Conservation (phyloP, 2,113 vertebrate genomes). For the Orthonyx spaldingii region DNA sequence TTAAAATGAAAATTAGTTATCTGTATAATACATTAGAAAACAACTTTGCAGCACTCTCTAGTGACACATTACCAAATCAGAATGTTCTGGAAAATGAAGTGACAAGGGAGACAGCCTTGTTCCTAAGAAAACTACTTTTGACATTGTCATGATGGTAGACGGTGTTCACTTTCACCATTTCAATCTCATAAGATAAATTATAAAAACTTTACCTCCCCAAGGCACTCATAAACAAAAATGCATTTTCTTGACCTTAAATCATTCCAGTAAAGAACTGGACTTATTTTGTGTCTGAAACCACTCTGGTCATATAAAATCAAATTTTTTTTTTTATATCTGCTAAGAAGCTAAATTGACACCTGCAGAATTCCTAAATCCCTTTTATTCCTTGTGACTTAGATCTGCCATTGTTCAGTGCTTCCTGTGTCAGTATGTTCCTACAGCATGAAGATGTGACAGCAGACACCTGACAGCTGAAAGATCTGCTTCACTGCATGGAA, state of each 20-base stretch:
- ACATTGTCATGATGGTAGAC: neutral
- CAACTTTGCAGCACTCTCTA: constrained; percentile 11
- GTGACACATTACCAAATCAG: neutral
- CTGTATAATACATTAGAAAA: neutral
- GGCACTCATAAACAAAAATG: neutral
- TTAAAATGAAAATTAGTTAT: neutral
- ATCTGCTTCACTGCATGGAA: neutral
- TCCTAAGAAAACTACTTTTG: neutral
- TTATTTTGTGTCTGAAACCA: neutral
- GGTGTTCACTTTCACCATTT: neutral
- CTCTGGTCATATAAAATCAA: neutral
- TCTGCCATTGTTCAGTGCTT: neutral
- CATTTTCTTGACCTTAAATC: neutral
- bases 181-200: neutral
- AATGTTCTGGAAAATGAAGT: constrained; percentile 22
- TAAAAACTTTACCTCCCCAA: neutral
- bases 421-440: neutral
- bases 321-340: neutral
- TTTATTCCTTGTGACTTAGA: neutral
- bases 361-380: neutral
- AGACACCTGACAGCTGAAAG: neutral
- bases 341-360: neutral
- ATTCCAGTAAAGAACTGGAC: neutral
- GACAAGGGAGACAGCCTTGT: neutral
- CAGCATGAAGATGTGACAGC: neutral